These are phyloP conservation scores for Cataglyphis albicans DNA, from an alignment of 2,888 invertebrate genomes.

Conservation along the genomic window DNA sequence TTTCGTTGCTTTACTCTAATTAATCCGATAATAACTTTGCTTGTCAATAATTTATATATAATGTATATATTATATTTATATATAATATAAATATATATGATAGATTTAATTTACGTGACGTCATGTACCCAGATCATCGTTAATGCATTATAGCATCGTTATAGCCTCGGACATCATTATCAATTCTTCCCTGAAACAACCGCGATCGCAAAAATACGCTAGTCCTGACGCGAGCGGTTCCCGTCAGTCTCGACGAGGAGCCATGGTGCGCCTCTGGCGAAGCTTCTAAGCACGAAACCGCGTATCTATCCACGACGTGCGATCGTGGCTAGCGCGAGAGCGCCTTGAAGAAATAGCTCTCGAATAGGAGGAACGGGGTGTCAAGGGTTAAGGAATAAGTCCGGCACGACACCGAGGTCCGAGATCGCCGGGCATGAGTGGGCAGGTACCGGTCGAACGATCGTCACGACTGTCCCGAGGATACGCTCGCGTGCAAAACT, in stretches of 20 bases:
- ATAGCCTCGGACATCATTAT: slow-evolving; percentile 18
- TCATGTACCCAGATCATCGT: background rate
- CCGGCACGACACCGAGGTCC: slow-evolving; percentile 54
- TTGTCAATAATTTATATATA: background rate
- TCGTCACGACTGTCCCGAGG: slow-evolving; percentile 62
- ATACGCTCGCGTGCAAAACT: slow-evolving; percentile 61
- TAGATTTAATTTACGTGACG: background rate
- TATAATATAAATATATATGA: no score
- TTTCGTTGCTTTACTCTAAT: slow-evolving; percentile 4
- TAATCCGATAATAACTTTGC: background rate
- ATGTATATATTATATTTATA: no score
- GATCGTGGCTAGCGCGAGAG: slow-evolving; percentile 48
- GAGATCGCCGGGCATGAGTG: slow-evolving; percentile 58
- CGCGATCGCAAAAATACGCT: slow-evolving; percentile 10
- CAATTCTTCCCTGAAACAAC: background rate
- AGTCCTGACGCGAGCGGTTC: slow-evolving; percentile 20
- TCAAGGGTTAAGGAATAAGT: slow-evolving; percentile 71
- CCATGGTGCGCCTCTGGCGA: slow-evolving; percentile 33
- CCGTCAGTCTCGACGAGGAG: slow-evolving; percentile 17
- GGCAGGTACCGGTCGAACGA: slow-evolving; percentile 34
- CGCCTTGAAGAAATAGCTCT: slow-evolving; percentile 28
- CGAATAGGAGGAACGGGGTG: slow-evolving; percentile 63
- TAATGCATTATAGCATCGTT: background rate
- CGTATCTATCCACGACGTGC: slow-evolving; percentile 41
- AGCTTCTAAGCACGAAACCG: slow-evolving; percentile 34